Evolutionary conservation across 2,113 vertebrate species (phyloP).

Genomic region (Pyxicephalus adspersus): DNA sequence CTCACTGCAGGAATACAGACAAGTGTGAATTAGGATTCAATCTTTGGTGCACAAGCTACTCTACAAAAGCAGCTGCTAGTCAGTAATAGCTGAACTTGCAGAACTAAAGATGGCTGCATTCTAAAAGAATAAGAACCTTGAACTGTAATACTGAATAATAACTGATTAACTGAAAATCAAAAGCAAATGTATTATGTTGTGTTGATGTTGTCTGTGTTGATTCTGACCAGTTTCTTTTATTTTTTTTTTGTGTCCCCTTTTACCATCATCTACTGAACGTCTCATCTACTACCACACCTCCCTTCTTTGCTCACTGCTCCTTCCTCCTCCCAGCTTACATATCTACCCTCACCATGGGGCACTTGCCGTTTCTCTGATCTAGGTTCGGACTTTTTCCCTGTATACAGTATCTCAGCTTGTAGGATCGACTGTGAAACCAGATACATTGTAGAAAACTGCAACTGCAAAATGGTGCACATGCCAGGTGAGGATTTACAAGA

Average conservation of each 20-base stretch:
- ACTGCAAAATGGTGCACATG: slow-evolving; percentile 99
- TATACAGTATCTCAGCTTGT: slow-evolving; percentile 95
- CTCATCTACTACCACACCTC: neutral
- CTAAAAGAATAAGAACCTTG: too few species aligned
- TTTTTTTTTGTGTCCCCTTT: neutral
- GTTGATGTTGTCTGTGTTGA: too few species aligned
- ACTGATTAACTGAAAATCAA: too few species aligned
- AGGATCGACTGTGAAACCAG: slow-evolving; percentile 97
- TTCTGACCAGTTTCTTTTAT: neutral
- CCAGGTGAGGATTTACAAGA: slow-evolving; percentile 76
- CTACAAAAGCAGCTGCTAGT: too few species aligned
- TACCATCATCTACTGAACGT: neutral
- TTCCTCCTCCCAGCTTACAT: slow-evolving; percentile 85
- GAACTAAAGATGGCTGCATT: too few species aligned
- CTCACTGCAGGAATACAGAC: too few species aligned
- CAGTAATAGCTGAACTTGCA: too few species aligned
- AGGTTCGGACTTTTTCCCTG: slow-evolving; percentile 92
- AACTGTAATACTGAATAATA: too few species aligned
- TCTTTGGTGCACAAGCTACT: too few species aligned
- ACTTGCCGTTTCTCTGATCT: slow-evolving; percentile 89
- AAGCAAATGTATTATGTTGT: too few species aligned
- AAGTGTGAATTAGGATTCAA: too few species aligned
- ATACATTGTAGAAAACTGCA: slow-evolving; percentile 99
- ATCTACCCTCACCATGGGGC: slow-evolving; percentile 96
- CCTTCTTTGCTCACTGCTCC: neutral